Evolutionary conservation across 2,113 vertebrate genomes (phyloP), one percentile per base, ranked within the genome.

Genomic region (Manacus vitellinus): DNA sequence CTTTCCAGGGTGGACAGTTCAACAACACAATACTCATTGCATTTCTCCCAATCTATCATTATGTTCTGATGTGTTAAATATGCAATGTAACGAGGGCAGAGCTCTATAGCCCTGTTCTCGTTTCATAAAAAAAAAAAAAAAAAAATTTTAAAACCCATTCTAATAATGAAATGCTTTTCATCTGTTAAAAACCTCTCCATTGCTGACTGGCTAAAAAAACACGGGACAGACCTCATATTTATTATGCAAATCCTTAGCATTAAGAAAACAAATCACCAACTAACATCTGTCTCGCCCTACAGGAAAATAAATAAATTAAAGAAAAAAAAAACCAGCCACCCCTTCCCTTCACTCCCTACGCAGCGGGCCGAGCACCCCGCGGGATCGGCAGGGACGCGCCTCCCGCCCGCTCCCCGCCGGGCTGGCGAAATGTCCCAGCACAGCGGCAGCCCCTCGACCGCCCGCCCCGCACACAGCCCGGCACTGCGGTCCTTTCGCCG

Each of bases 401-500:
- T 52, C 93, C 96, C 92, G 81, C 88, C 95, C 94, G 83, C 88
- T 95, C 68, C 85, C 92, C 41, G 58, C 67, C 72, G 85, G 14
- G n/a, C n/a, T n/a, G n/a, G n/a, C n/a, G n/a, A n/a, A 98, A 97
- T 94, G 97, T 83, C 85, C 91, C 24, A 8, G 44, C 88, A 56
- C 92, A 70, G 89, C 94, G 63, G 85, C 75, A 68, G 92, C 96
- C 97, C 96, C 97, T 62, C 96, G 92, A 95, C 93, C 70, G 94
- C 97, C 95, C 97, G 97, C 96, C 98, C 97, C 81, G 86, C 85
- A 59, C 91, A n/a, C 95, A 47, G 88, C 96, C 89, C 74, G 94
- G 96, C 98, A 86, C 96, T 89, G 91, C 92, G 84, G 94, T 85
- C 41, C 93, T 92, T 61, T 28, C 87, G 75, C 81, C 59, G 61